A percentile compares a stretch with the other conserved stretches of the same genome.
Conservation (phyloP, 2,113 vertebrate species). For the Pampusana beccarii region DNA sequence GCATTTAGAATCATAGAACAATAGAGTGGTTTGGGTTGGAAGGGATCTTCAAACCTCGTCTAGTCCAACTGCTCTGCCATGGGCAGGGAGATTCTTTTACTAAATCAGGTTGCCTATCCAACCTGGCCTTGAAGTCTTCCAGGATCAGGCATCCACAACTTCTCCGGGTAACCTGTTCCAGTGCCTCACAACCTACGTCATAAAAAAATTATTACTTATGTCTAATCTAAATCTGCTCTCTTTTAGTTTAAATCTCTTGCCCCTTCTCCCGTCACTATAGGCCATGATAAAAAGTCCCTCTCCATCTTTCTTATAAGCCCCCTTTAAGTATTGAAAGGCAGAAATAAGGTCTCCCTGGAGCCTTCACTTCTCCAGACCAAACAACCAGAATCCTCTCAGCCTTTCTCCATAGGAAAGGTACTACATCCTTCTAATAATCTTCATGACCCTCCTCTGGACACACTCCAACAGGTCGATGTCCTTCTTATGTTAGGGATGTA, state of each 20-base stretch:
- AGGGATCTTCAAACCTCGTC: not conserved
- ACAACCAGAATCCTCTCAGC: not conserved
- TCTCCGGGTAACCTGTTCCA: too few species aligned
- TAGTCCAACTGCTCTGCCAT: not conserved
- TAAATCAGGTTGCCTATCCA: not conserved
- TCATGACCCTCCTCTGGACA: not conserved
- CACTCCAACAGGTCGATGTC: too few species aligned
- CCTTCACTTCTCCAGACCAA: not conserved
- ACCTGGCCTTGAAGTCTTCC: not conserved
- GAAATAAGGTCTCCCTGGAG: accelerated
- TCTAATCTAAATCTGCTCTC: too few species aligned
- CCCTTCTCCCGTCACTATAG: too few species aligned
- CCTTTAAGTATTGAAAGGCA: not conserved
- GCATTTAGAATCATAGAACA: too few species aligned
- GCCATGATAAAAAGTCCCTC: too few species aligned
- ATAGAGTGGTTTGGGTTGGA: not conserved
- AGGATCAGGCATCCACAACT: not conserved
- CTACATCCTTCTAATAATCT: not conserved
- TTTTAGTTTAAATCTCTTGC: too few species aligned
- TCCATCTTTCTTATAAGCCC: too few species aligned
- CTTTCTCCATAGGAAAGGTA: not conserved
- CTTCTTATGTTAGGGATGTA: too few species aligned
- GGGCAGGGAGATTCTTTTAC: not conserved
- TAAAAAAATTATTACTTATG: too few species aligned
- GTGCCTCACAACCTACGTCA: too few species aligned